Evolutionary conservation across 1,140 invertebrate genomes (phyloP).

Genomic region (Drosophila gunungcola): DNA sequence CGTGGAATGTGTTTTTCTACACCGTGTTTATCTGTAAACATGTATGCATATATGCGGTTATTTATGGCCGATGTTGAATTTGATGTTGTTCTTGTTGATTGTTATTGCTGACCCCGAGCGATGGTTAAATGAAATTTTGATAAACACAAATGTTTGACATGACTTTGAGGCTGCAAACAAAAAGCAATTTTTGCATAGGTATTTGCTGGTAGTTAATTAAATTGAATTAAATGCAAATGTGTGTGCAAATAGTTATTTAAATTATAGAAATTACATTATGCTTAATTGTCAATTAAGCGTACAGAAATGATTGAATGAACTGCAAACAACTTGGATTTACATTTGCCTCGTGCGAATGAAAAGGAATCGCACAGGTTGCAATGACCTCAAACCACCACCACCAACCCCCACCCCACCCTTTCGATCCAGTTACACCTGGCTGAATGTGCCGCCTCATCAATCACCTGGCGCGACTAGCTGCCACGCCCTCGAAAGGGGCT

Average conservation of each 20-base stretch:
- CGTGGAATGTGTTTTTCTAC: conserved; percentile 19
- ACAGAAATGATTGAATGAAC: conserved; percentile 26
- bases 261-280: conserved; percentile 57
- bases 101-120: conserved; percentile 56
- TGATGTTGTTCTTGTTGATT: conserved; percentile 49
- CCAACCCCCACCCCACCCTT: no score
- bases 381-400: neutral
- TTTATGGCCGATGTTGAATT: conserved; percentile 33
- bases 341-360: conserved; percentile 36
- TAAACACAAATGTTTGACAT: conserved; percentile 68
- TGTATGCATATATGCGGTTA: conserved; percentile 26
- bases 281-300: conserved; percentile 41
- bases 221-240: conserved; percentile 28
- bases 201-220: conserved; percentile 32
- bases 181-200: conserved; percentile 29
- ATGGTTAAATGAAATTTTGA: conserved; percentile 73
- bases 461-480: conserved; percentile 61
- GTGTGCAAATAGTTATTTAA: conserved; percentile 41
- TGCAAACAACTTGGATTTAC: conserved; percentile 31
- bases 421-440: conserved; percentile 18
- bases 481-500: conserved; percentile 47
- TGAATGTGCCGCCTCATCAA: conserved; percentile 64
- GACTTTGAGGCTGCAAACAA: conserved; percentile 54
- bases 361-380: conserved; percentile 55
- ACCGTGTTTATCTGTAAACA: conserved; percentile 34